A percentile compares a stretch with the other conserved stretches of the same genome.
These are phyloP conservation scores for Siphamia tubifer DNA, from an alignment of 2,113 vertebrate genomes.

Conservation along the genomic window DNA sequence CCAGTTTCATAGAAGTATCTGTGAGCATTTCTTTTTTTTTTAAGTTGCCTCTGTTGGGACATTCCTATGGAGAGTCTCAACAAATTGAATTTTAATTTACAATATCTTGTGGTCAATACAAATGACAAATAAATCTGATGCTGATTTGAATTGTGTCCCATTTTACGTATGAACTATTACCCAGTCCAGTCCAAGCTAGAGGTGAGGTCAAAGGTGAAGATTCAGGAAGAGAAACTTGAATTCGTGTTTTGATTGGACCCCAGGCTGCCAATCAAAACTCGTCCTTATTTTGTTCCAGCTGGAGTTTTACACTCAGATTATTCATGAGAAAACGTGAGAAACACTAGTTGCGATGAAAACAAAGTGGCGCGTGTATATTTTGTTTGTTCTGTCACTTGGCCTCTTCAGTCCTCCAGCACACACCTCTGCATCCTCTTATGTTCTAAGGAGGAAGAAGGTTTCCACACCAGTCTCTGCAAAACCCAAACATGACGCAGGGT, in stretches of 20 bases:
- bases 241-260: neutral
- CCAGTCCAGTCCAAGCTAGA: too few species aligned
- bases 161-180: too few species aligned
- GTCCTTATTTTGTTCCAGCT: slow-evolving; percentile 53
- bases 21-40: too few species aligned
- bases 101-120: too few species aligned
- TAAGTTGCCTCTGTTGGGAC: too few species aligned
- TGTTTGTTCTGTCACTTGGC: slow-evolving; percentile 38
- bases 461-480: neutral
- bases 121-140: too few species aligned
- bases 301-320: slow-evolving; percentile 24
- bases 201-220: too few species aligned
- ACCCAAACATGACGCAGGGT: neutral
- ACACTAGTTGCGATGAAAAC: slow-evolving; percentile 54
- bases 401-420: neutral
- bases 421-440: neutral
- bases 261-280: neutral
- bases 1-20: too few species aligned
- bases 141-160: too few species aligned
- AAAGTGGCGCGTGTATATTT: slow-evolving; percentile 29
- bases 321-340: neutral
- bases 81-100: too few species aligned
- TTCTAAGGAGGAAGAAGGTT: neutral
- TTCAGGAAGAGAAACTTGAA: accelerated
- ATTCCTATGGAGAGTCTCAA: too few species aligned